A percentile compares a stretch with the other conserved stretches of the same genome.
phyloP scores from a whole-genome alignment of 2,113 vertebrate species.

The Myotis brandtii region DNA sequence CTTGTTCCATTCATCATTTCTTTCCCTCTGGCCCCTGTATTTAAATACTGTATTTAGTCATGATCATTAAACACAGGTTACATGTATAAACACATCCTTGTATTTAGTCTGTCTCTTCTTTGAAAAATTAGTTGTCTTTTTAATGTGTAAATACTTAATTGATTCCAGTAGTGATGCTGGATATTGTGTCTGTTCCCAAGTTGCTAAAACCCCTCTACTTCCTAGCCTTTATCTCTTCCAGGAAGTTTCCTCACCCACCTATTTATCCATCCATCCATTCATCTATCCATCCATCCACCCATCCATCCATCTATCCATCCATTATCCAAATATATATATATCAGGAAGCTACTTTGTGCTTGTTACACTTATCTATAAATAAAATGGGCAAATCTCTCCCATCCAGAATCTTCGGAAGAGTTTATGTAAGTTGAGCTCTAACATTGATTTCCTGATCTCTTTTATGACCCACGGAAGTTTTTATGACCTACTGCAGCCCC shows the following conservation, averaged over 20 bases:
- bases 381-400: neutral
- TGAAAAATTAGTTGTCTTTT: neutral
- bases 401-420: neutral
- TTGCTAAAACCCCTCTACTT: neutral
- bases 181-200: neutral
- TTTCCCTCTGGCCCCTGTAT: neutral
- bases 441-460: neutral
- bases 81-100: neutral
- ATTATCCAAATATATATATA: too few species aligned
- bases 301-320: neutral
- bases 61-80: neutral
- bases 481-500: neutral
- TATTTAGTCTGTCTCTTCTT: neutral
- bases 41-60: neutral
- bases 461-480: neutral
- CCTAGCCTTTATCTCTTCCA: neutral
- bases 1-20: neutral
- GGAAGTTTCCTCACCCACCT: neutral
- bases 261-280: neutral
- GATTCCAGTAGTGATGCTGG: neutral
- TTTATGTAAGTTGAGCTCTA: neutral
- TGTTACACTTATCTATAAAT: neutral
- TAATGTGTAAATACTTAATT: neutral
- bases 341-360: neutral
- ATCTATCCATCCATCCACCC: neutral